phyloP scores from a whole-genome alignment of 2,888 invertebrate species.

The Anthophora plumipes region DNA sequence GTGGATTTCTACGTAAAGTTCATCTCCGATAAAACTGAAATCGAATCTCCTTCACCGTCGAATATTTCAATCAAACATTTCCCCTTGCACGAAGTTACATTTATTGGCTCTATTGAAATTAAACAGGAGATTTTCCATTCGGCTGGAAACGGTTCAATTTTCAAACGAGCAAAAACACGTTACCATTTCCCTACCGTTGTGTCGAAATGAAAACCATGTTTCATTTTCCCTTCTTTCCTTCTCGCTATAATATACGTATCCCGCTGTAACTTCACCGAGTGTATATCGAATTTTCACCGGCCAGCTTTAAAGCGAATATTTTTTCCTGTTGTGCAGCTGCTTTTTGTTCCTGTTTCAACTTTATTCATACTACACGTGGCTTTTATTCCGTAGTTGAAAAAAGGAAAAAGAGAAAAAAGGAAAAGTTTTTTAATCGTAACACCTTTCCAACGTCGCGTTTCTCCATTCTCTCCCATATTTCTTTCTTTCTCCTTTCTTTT shows the following conservation, averaged over 20 bases:
- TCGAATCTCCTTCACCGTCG: no score
- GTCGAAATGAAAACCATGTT: background rate
- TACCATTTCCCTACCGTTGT: background rate
- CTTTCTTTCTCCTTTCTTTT: background rate
- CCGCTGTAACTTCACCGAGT: no score
- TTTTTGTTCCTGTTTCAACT: conserved; percentile 1
- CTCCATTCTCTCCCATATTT: background rate
- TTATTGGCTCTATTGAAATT: no score
- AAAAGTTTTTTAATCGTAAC: conserved; percentile 28
- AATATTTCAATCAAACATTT: no score
- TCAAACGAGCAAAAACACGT: background rate
- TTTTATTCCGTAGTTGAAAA: background rate
- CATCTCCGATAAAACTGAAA: no score
- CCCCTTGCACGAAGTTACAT: no score
- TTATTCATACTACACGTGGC: background rate
- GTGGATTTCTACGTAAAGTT: no score
- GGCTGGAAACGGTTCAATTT: no score
- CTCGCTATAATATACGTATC: background rate
- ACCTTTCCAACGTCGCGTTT: background rate
- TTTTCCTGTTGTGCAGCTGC: background rate
- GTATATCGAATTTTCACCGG: background rate
- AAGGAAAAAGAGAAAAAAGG: no score
- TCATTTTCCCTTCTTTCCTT: background rate
- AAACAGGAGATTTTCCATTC: background rate
- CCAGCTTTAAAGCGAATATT: background rate